These are phyloP conservation scores for Venusia cambrica DNA, from an alignment of 2,888 invertebrate species.

Conservation along the genomic window DNA sequence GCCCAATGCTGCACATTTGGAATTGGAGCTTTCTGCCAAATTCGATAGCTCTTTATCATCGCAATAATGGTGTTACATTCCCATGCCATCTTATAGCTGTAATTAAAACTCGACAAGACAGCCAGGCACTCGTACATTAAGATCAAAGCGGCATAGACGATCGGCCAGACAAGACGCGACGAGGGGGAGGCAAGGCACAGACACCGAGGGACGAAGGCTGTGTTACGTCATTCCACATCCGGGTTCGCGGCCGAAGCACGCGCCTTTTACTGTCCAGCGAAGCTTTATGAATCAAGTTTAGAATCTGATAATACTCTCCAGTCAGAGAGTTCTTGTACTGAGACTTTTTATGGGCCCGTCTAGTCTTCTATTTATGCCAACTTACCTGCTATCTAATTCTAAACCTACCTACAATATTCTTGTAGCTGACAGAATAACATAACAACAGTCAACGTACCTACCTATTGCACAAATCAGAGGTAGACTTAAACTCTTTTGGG, in stretches of 20 bases:
- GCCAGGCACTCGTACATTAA: conserved; percentile 39
- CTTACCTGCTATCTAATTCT: no score
- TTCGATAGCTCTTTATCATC: conserved; percentile 19
- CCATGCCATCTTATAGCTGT: conserved; percentile 22
- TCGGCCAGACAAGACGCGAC: conserved; percentile 63
- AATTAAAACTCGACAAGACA: conserved; percentile 29
- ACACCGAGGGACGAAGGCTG: conserved; percentile 53
- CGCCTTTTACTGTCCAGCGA: conserved; percentile 39
- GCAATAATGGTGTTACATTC: conserved; percentile 23
- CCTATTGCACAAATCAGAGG: no score
- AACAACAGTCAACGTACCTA: no score
- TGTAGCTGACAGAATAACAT: no score
- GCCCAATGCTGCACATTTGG: no score
- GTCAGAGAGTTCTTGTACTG: no score
- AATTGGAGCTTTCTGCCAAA: no score
- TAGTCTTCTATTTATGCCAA: no score
- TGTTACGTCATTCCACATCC: conserved; percentile 75
- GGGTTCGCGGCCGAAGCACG: conserved; percentile 77
- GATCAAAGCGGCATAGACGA: conserved; percentile 64
- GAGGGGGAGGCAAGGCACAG: conserved; percentile 33
- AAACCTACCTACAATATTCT: no score
- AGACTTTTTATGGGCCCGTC: no score
- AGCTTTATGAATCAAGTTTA: neutral
- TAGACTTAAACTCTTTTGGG: no score
- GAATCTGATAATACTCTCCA: no score